phyloP scores from a whole-genome alignment of 1,140 invertebrate species.

The Sarcophaga bullata region DNA sequence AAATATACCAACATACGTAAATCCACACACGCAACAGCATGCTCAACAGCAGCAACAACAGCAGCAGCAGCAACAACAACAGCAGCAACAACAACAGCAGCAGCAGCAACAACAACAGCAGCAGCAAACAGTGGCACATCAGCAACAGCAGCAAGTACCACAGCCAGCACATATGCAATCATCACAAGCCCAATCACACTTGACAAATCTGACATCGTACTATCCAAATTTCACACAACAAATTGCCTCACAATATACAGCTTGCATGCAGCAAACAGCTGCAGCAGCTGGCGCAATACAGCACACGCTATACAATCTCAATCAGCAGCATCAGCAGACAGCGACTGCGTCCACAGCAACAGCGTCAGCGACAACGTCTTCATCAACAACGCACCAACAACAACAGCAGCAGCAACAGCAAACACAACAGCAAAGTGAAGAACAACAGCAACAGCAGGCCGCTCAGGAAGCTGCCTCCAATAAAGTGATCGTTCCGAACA shows the following conservation, averaged over 20 bases:
- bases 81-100: conserved; percentile 52
- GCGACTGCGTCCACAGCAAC: not conserved
- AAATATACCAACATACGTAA: conserved; percentile 65
- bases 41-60: conserved; percentile 62
- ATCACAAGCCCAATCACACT: conserved; percentile 61
- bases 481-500: conserved; percentile 85
- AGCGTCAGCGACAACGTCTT: conserved; percentile 48
- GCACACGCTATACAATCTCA: conserved; percentile 44
- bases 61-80: conserved; percentile 56
- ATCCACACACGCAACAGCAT: conserved; percentile 55
- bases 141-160: conserved; percentile 59
- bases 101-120: conserved; percentile 50
- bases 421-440: conserved; percentile 54
- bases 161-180: conserved; percentile 63
- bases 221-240: conserved; percentile 63
- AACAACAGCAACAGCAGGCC: conserved; percentile 69
- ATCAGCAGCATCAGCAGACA: conserved; percentile 56
- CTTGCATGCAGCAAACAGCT: conserved; percentile 61
- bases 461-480: conserved; percentile 69
- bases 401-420: conserved; percentile 58
- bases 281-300: conserved; percentile 57
- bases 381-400: conserved; percentile 68
- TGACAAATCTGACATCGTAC: conserved; percentile 59
- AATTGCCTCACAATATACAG: conserved; percentile 62
- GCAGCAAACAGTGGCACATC: conserved; percentile 49